Base-by-base conservation (phyloP, 2,113 vertebrate species). In the Herpetotheres cachinnans region DNA sequence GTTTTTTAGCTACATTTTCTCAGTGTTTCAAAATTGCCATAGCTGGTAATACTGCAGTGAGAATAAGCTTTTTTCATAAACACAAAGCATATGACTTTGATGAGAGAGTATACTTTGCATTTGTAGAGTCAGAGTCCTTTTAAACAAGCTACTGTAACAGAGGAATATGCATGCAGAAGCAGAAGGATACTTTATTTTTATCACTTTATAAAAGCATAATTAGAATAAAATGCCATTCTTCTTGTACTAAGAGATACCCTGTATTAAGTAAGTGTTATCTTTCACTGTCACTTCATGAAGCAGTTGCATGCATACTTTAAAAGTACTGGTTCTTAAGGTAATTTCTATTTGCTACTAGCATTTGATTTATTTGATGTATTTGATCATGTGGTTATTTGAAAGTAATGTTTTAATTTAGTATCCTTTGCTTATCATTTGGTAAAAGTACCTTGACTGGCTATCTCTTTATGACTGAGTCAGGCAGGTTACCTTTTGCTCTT, bases 401-500 rank as follows among this genome's bases (percentile, higher is more conserved):
- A 58, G 50, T 44, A 89, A 44, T 6, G 13, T 52, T 90, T 91
- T 65, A 88, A 85, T 90, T 44, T 85, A 36, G 32, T 61, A 12
- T 82, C 42, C 46, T 88, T 84, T 80, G 12, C 22, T 77, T 58
- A 79, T 74, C 25, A 16, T 50, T 81, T 52, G 32, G 32, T 66
- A 22, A 19, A 94, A 66, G 49, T 8, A 36, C 42, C 42, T 65
- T 71, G 58, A 34, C 30, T 85, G 65, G 18, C 27, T 29, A 6
- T 40, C n/a, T 89, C 82, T 89, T 84, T 77, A 69, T 65, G 34
- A 84, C 49, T 25, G 40, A 93, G 66, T 52, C 46, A 74, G 84
- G 76, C 87, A 87, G 73, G 49, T 72, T 93, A 58, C 87, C 56
- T 86, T 90, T 97, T 85, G 66, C 72, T 96, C 55, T 25, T 61